These are phyloP conservation scores for Cephalopholis sonnerati DNA, from an alignment of 2,113 vertebrate genomes.

Conservation along the genomic window DNA sequence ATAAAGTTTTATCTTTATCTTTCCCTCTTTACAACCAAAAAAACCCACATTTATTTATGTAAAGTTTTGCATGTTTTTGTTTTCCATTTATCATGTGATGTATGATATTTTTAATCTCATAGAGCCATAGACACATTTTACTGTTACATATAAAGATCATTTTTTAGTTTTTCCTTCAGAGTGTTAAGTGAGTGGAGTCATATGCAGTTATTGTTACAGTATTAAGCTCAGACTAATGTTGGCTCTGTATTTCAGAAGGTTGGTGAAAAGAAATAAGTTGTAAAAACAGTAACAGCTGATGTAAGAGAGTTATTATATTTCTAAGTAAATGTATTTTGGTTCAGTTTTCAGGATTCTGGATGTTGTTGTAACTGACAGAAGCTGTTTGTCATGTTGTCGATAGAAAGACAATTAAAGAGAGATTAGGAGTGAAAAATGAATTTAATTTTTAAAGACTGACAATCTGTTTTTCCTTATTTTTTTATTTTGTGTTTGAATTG, in stretches of 20 bases:
- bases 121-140: constrained; percentile 19
- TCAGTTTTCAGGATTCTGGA: background rate
- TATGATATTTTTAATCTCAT: constrained; percentile 15
- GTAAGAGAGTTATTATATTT: constrained; percentile 1
- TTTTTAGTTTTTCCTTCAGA: background rate
- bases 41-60: constrained; percentile 37
- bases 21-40: background rate
- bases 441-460: background rate
- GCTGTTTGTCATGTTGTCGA: background rate
- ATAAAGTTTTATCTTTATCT: no score
- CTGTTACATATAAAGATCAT: background rate
- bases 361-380: background rate
- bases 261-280: constrained; percentile 3
- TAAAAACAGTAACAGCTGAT: constrained; percentile 1
- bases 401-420: background rate
- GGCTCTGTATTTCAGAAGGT: constrained; percentile 22
- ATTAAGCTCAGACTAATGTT: constrained; percentile 13
- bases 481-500: background rate
- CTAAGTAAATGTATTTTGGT: background rate
- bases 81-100: constrained; percentile 9
- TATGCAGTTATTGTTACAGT: constrained; percentile 14
- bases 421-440: background rate
- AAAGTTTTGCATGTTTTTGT: constrained; percentile 53
- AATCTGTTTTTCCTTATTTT: background rate
- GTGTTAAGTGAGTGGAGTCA: background rate